Base-by-base conservation (phyloP, 2,888 invertebrate species). In the Bombylius discolor region DNA sequence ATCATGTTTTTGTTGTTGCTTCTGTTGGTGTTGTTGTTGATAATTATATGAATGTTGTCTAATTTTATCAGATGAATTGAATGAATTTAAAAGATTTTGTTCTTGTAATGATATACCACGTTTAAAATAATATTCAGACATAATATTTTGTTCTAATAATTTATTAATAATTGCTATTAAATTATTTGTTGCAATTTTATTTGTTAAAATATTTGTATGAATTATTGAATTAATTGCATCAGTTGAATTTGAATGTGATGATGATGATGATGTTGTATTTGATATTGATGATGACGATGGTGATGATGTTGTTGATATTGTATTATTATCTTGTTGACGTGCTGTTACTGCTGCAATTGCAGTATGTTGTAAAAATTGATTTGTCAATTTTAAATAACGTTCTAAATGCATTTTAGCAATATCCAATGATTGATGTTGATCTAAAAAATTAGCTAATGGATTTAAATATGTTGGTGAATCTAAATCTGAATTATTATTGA, bases 331-430 rank as follows among this genome's bases (percentile, higher is more conserved):
- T 14, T 61, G 60, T 11, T 63, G 60, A 14, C 60, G 58, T 44
- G 66, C 67, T 8, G 64, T 63, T 13, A 67, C 67, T 1, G 66
- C 58, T 14, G 68, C 66, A 34, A 67, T 66, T 12, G 70, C 67
- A 5, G 63, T 63, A 46, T 62, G 62, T 36, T 65, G 64, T 31
- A 67, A 62, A 61, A 72, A 73, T 56, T 69, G 65, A 57, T 64
- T 65, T n/a, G 67, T 70, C 8, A 71, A 61, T 47, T 64, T 58
- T 5, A 67, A 57, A 45, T 70, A 68, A 33, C 67, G 66, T 56
- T 69, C 71, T 6, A 72, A 59, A 52, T 72, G 70, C 61, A 71
- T 74, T 56, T 70, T 71, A 5, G 70, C 67, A 23, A 73, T 70
- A 56, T 69, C 70, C 9, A 74, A 57, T 5, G 67, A 62, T 44